Conservation (phyloP, 2,888 invertebrate species). For the Xanthia icteritia region DNA sequence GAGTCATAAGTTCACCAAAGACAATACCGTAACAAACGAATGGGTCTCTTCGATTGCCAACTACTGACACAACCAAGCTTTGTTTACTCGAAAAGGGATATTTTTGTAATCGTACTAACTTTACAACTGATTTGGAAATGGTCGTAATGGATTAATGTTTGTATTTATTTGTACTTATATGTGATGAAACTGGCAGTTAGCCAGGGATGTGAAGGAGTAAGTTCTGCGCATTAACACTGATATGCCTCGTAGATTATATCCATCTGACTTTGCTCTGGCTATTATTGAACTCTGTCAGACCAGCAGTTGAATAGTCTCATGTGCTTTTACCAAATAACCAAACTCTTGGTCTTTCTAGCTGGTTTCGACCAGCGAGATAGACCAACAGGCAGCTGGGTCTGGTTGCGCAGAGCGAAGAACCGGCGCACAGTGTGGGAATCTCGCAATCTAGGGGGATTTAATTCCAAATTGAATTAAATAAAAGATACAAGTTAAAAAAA, state of each 20-base stretch:
- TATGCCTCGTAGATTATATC: not conserved
- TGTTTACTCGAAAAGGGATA: conserved; percentile 45
- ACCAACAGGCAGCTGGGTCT: too few species aligned
- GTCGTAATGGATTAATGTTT: conserved; percentile 18
- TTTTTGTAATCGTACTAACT: conserved; percentile 37
- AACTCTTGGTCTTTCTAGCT: too few species aligned
- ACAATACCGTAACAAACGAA: not conserved
- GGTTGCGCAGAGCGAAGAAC: too few species aligned
- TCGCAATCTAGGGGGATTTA: too few species aligned
- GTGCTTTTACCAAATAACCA: too few species aligned
- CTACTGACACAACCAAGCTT: conserved; percentile 5
- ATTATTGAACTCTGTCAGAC: not conserved
- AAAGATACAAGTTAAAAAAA: too few species aligned
- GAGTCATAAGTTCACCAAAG: not conserved
- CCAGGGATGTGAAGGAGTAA: conserved; percentile 26
- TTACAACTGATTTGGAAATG: conserved; percentile 26
- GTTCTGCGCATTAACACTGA: not conserved
- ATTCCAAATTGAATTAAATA: too few species aligned
- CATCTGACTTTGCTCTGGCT: not conserved
- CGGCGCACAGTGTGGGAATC: too few species aligned
- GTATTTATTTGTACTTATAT: conserved; percentile 40
- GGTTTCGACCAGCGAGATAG: too few species aligned
- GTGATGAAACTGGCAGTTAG: conserved; percentile 31
- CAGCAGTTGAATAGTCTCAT: too few species aligned
- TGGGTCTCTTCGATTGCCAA: not conserved